Evolutionary conservation across 1,140 invertebrate genomes (phyloP).

Genomic region (Eumaeus atala): DNA sequence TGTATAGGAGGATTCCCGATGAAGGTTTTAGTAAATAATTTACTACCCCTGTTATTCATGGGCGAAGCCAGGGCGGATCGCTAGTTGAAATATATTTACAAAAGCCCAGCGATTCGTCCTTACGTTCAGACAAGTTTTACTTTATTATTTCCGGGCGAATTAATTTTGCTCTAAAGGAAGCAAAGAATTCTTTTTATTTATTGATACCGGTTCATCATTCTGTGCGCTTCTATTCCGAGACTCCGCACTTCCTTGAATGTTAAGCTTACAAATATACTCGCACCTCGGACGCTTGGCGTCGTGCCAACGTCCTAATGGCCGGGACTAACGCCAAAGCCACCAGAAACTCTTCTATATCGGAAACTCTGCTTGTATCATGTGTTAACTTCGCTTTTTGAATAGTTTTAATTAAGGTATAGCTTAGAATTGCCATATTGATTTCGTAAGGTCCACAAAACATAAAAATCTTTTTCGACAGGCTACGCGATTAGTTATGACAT

Average conservation of each 20-base stretch:
- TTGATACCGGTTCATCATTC: conserved; percentile 37
- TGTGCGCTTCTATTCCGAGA: conserved; percentile 61
- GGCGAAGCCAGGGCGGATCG: too few species aligned
- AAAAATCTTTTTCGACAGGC: too few species aligned
- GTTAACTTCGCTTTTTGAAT: conserved; percentile 31
- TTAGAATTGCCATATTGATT: too few species aligned
- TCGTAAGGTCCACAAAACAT: too few species aligned
- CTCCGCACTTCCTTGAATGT: conserved; percentile 67
- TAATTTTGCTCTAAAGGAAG: not conserved
- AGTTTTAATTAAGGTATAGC: too few species aligned
- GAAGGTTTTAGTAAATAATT: too few species aligned
- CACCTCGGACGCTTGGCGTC: conserved; percentile 56
- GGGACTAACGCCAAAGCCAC: conserved; percentile 57
- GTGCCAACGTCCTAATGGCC: conserved; percentile 66
- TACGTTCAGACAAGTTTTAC: too few species aligned
- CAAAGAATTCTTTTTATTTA: conserved; percentile 26
- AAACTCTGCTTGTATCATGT: conserved; percentile 56
- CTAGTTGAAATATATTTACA: too few species aligned
- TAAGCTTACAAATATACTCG: conserved; percentile 66
- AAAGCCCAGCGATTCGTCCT: too few species aligned
- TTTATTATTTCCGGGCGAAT: conserved; percentile 1
- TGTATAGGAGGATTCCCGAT: too few species aligned
- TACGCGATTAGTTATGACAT: too few species aligned
- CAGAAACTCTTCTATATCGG: conserved; percentile 58
- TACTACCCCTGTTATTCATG: too few species aligned